Base-by-base conservation (phyloP, 2,888 invertebrate genomes). In the Holacanthella duospinosa region DNA sequence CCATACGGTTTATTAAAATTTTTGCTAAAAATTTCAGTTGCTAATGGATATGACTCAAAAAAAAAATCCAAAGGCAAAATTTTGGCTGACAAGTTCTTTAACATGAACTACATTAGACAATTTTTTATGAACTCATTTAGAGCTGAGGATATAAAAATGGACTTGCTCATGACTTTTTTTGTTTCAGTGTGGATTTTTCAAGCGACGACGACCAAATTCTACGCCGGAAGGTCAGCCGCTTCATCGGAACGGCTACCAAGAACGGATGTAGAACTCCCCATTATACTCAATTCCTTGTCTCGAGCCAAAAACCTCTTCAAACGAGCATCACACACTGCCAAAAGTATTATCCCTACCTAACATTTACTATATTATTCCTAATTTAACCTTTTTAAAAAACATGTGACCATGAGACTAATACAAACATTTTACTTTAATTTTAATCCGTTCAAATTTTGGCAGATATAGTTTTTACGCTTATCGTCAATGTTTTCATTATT, bases 101-200 rank as follows among this genome's bases (percentile, higher is more conserved):
- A n/a, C n/a, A n/a, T n/a, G n/a, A n/a, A n/a, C n/a, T n/a, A n/a
- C n/a, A n/a, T n/a, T n/a, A n/a, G n/a, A n/a, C n/a, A n/a, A n/a
- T n/a, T n/a, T n/a, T n/a, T n/a, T n/a, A n/a, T n/a, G n/a, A n/a
- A n/a, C n/a, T n/a, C n/a, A n/a, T n/a, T n/a, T n/a, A n/a, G n/a
- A n/a, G n/a, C n/a, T n/a, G n/a, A n/a, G n/a, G n/a, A n/a, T n/a
- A n/a, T n/a, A 36, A 36, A 36, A 36, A 9, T 36, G 36, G 16
- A 16, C 36, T 16, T 48, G 48, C 6, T 48, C 4, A 21, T 48
- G 4, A 61, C 43, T 57, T 67, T 64, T 68, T 64, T 62, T 63
- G 65, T 80, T 81, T 29, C 79, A 93, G 92, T 88, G 88, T 77
- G 93, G 93, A 66, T 93, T 93, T 85, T 93, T 93, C 82, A 90